Base-by-base conservation (phyloP, 2,113 vertebrate genomes). In the Corynorhinus townsendii region DNA sequence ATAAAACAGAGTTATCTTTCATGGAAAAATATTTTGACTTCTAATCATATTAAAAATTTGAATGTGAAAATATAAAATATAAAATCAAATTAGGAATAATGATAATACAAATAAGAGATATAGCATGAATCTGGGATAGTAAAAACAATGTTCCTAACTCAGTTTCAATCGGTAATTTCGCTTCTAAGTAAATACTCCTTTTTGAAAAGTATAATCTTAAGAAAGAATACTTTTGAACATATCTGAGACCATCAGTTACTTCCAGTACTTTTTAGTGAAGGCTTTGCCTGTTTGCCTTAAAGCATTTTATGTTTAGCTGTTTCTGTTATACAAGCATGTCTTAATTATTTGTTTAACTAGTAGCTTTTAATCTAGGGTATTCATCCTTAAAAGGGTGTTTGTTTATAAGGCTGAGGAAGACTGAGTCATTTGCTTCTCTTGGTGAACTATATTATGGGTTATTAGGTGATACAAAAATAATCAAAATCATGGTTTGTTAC, bases 261-360 rank as follows among this genome's bases (percentile, higher is more conserved):
- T 86, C 20, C 59, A 64, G 28, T 45, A 91, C 66, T 76, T 94
- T 91, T 76, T 59, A 80, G 12, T 43, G 79, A 73, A 83, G 47
- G 12, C 56, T 66, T 89, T 69, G 15, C 24, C 91, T 86, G 38
- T 86, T 92, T 94, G 43, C 59, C 52, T 94, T 89, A 89, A 79
- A 87, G 66, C 28, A 64, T 43, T 94, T 77, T 45, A 15, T 76
- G 12, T 84, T 93, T 86, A 91, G 64, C 24, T n/a, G 20, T 96
- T 81, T 94, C 84, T 83, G 71, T 45, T 89, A 24, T 1, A 80
- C 33, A 56, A 76, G 40, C 47, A 26, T 69, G 11, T 69, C 35
- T 91, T 91, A 93, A 66, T 95, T 87, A 54, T 73, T 96, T 90
- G n/a, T 66, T 90, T 73, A 93, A 38, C 26, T 33, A 45, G 40